phyloP scores from a whole-genome alignment of 2,797 vertebrate genomes.

The Sphenopsis melanotis region DNA sequence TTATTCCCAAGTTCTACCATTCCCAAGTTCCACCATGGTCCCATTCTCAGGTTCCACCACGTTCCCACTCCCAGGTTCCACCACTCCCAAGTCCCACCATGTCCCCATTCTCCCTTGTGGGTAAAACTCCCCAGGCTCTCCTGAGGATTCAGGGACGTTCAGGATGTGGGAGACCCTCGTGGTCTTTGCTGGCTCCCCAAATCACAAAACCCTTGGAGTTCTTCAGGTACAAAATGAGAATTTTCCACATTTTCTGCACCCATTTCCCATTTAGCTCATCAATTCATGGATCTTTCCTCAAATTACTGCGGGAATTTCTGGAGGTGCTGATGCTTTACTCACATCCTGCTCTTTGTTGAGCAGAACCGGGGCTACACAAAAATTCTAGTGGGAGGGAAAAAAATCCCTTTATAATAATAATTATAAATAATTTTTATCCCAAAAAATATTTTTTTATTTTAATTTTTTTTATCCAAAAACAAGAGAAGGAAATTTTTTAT shows the following conservation, averaged over 20 bases:
- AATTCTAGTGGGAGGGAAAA: neutral
- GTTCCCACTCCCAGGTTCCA: neutral
- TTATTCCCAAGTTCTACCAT: no score
- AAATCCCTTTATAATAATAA: neutral
- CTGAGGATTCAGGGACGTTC: neutral
- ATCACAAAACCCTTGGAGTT: neutral
- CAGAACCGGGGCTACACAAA: neutral
- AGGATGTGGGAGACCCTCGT: neutral
- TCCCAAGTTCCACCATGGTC: no score
- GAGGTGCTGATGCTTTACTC: rapidly evolving
- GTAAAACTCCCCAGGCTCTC: no score
- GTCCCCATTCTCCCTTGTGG: neutral
- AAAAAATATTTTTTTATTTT: no score
- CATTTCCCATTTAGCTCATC: neutral
- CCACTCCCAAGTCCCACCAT: neutral
- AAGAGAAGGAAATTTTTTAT: no score
- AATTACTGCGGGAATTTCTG: neutral
- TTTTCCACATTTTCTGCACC: neutral
- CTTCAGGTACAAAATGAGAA: neutral
- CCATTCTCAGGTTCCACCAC: no score
- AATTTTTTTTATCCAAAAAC: no score
- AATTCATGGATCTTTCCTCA: rapidly evolving
- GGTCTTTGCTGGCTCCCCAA: neutral
- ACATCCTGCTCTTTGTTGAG: rapidly evolving
- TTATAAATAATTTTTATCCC: neutral